These are phyloP conservation scores for Cygnus buccinator DNA, from an alignment of 2,113 vertebrate species.

Conservation along the genomic window DNA sequence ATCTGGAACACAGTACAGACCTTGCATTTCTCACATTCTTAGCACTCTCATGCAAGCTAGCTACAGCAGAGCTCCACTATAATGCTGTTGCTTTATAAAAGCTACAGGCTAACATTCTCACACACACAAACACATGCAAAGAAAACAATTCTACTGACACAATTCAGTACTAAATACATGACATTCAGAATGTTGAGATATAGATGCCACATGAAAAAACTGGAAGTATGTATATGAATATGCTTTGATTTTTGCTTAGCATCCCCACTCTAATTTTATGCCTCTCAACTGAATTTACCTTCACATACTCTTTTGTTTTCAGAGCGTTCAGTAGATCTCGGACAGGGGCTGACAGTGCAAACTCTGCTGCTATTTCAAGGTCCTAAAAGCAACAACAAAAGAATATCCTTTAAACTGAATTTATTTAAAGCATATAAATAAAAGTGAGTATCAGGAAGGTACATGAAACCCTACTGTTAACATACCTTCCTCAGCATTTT, in stretches of 20 bases:
- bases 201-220: background rate
- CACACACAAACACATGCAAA: background rate
- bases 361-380: conserved; percentile 95
- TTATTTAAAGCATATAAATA: background rate
- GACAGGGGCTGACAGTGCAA: conserved; percentile 87
- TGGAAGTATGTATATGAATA: background rate
- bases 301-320: conserved; percentile 87
- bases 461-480: background rate
- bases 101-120: background rate
- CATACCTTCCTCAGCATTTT: conserved; percentile 98
- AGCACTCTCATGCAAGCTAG: background rate
- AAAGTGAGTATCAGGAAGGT: background rate
- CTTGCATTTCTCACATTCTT: background rate
- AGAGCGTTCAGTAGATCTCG: conserved; percentile 85
- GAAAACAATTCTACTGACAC: background rate
- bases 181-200: background rate
- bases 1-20: background rate
- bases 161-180: background rate
- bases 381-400: conserved; percentile 81
- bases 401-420: background rate
- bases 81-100: background rate
- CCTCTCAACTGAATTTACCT: conserved; percentile 78
- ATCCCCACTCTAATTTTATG: background rate
- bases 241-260: background rate
- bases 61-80: background rate